phyloP scores from a whole-genome alignment of 2,888 invertebrate genomes.

The Caradrina kadenii region DNA sequence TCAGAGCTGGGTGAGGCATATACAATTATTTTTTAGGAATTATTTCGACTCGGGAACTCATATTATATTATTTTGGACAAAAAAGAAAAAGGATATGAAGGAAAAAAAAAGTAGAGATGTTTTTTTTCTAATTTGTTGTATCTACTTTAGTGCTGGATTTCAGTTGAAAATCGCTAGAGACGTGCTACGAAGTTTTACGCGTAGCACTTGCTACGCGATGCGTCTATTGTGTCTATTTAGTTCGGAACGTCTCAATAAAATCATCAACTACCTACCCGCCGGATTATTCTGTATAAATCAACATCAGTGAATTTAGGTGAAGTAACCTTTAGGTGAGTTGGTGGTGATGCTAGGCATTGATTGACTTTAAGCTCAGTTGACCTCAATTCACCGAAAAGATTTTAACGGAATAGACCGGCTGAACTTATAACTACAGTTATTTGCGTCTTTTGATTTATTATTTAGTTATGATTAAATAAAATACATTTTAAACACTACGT shows the following conservation, averaged over 20 bases:
- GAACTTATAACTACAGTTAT: background rate
- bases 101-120: too few species aligned
- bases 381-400: background rate
- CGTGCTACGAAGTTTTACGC: constrained; percentile 17
- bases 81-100: too few species aligned
- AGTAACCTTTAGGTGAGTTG: too few species aligned
- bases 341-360: background rate
- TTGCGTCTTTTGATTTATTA: too few species aligned
- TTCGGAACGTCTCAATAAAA: background rate
- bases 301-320: too few species aligned
- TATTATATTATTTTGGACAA: too few species aligned
- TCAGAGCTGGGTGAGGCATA: constrained; percentile 3
- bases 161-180: background rate
- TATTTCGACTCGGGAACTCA: too few species aligned
- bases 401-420: background rate
- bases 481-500: too few species aligned
- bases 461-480: too few species aligned
- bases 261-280: background rate
- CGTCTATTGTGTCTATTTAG: background rate
- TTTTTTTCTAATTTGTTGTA: too few species aligned
- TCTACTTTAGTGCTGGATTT: background rate
- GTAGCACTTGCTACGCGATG: constrained; percentile 10
- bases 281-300: background rate
- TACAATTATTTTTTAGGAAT: background rate
- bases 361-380: background rate